phyloP scores from a whole-genome alignment of 2,888 invertebrate genomes.

The Ophion costatus region DNA sequence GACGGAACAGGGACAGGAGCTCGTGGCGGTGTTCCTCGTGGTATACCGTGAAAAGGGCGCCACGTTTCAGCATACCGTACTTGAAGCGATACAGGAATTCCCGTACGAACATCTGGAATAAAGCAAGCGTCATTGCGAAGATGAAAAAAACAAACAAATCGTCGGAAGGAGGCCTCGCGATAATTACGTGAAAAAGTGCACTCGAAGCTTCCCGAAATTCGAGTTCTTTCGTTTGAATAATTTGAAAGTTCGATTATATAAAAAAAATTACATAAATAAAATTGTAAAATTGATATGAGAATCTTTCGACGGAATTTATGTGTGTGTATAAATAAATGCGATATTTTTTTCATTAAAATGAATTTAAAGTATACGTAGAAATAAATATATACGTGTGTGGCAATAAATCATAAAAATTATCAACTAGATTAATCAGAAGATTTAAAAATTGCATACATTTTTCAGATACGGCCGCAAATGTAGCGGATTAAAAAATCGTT shows the following conservation, averaged over 20 bases:
- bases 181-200: neutral
- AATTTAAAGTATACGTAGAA: neutral
- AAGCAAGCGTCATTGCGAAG: neutral
- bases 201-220: neutral
- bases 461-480: neutral
- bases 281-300: neutral
- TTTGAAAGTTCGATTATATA: no score
- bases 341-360: neutral
- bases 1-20: slow-evolving; percentile 87
- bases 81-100: slow-evolving; percentile 76
- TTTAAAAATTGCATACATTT: neutral
- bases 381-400: neutral
- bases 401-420: neutral
- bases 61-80: slow-evolving; percentile 85
- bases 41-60: slow-evolving; percentile 88
- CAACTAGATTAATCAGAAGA: neutral
- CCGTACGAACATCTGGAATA: slow-evolving; percentile 74
- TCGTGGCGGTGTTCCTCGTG: slow-evolving; percentile 87
- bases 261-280: neutral
- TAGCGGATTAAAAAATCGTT: neutral
- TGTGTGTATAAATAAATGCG: neutral
- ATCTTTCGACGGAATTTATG: neutral
- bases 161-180: neutral
- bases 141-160: neutral
- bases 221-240: neutral